phyloP scores from a whole-genome alignment of 1,140 invertebrate genomes.

The Liolophura sinensis region DNA sequence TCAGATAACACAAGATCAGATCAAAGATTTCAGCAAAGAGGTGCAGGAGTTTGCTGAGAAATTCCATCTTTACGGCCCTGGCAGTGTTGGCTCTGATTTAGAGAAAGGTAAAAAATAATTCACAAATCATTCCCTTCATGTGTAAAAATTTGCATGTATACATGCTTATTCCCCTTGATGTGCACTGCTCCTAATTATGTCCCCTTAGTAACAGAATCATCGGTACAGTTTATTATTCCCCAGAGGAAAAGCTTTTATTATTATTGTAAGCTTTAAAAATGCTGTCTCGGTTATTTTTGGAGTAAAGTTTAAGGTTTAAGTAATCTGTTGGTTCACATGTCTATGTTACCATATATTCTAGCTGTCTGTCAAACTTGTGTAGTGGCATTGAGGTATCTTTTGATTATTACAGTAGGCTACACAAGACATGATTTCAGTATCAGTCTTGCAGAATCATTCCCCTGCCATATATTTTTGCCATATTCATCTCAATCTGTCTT shows the following conservation, averaged over 20 bases:
- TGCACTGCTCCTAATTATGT: too few relatives aligned
- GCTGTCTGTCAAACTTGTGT: background rate
- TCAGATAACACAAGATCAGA: slow-evolving; percentile 64
- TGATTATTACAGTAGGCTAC: background rate
- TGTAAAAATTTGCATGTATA: too few relatives aligned
- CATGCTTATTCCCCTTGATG: too few relatives aligned
- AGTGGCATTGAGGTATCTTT: background rate
- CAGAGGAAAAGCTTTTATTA: too few relatives aligned
- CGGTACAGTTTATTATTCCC: too few relatives aligned
- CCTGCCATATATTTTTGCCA: background rate
- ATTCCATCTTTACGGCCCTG: slow-evolving; percentile 76
- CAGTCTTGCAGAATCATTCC: background rate
- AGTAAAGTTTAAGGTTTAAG: too few relatives aligned
- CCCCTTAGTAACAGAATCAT: too few relatives aligned
- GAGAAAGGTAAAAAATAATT: slow-evolving; percentile 66
- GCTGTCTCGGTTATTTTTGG: too few relatives aligned
- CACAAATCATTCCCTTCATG: background rate
- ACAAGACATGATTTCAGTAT: background rate
- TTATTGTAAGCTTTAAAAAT: too few relatives aligned
- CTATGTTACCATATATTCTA: background rate
- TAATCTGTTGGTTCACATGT: too few relatives aligned
- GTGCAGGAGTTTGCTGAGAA: slow-evolving; percentile 71
- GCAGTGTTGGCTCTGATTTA: slow-evolving; percentile 74
- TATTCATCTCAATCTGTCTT: too few relatives aligned
- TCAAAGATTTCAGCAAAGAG: slow-evolving; percentile 71